Evolutionary conservation across 2,888 invertebrate species (phyloP), one percentile per base, ranked within the genome.

Genomic region (Eristalinus sepulchralis): DNA sequence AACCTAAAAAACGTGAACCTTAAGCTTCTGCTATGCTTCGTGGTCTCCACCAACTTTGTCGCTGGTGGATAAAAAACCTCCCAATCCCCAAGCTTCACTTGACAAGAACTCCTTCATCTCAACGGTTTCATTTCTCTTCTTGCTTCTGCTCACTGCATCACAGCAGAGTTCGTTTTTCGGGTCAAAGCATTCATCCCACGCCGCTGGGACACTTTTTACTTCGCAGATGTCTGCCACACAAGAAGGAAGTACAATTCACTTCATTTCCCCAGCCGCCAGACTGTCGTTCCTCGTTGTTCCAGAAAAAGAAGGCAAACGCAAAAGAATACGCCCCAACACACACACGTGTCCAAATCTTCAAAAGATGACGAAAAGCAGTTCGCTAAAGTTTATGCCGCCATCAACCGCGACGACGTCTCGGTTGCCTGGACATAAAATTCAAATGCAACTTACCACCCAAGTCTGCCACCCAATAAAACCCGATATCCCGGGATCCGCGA

Each of bases 391-490:
- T 47, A 47, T 47, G 47, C 17, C 47, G 47, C 47, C 47, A 47
- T 47, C 47, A 17, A 17, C 47, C 17, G 17, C n/a, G 17, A 47
- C 47, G 47, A 47, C 47, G 47, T 47, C 47, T 47, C 47, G 47
- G 47, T 17, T 17, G 17, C 17, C 17, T 47, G 47, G 47, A 75
- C 63, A 67, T 80, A 67, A 85, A 71, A 76, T 67, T 67, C 62
- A 64, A 8, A 22, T 27, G 55, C 62, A 75, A 83, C 83, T 71
- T 83, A 63, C 86, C 86, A 86, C 86, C 83, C 83, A 83, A 73
- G 68, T 83, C 70, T 79, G 39, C 86, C 86, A 79, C 86, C 73
- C 71, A 83, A 79, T 83, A 86, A 86, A 81, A 78, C 27, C 60
- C 53, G 34, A 81, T 60, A 76, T 55, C 22, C 24, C 11, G 20